phyloP scores from a whole-genome alignment of 2,797 vertebrate genomes.

The Knipowitschia caucasica region DNA sequence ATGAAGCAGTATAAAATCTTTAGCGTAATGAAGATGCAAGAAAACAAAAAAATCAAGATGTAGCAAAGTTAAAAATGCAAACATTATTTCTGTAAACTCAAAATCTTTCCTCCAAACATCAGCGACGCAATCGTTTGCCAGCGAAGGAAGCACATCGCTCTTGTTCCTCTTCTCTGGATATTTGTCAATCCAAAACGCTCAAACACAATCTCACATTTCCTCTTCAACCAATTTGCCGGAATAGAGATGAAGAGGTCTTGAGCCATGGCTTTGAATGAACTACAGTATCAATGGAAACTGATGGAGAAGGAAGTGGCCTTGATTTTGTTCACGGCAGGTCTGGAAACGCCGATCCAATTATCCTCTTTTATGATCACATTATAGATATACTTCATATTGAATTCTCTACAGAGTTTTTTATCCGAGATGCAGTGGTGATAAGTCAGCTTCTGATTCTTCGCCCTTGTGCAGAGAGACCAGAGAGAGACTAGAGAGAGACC shows the following conservation, averaged over 20 bases:
- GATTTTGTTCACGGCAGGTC: conserved; percentile 52
- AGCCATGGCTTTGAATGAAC: conserved; percentile 22
- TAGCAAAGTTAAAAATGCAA: background rate
- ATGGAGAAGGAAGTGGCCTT: conserved; percentile 37
- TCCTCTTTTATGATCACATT: conserved; percentile 36
- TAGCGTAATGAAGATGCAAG: background rate
- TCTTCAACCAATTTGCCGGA: conserved; percentile 51
- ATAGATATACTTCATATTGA: conserved; percentile 28
- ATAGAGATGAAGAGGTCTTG: conserved; percentile 24
- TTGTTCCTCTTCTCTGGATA: conserved; percentile 22
- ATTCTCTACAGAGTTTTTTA: no score
- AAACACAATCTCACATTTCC: conserved; percentile 40
- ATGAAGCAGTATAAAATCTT: no score
- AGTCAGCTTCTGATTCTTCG: conserved; percentile 4
- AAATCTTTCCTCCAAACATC: no score
- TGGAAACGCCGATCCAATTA: conserved; percentile 26
- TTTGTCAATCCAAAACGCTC: conserved; percentile 15
- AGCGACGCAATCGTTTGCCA: background rate
- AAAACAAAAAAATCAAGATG: background rate
- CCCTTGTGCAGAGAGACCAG: no score
- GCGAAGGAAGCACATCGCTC: background rate
- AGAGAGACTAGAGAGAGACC: no score
- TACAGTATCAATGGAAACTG: conserved; percentile 43
- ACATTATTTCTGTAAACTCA: no score
- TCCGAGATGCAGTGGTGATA: conserved; percentile 31